Base-by-base conservation (phyloP, 2,888 invertebrate species). In the Ptychoptera albimana region DNA sequence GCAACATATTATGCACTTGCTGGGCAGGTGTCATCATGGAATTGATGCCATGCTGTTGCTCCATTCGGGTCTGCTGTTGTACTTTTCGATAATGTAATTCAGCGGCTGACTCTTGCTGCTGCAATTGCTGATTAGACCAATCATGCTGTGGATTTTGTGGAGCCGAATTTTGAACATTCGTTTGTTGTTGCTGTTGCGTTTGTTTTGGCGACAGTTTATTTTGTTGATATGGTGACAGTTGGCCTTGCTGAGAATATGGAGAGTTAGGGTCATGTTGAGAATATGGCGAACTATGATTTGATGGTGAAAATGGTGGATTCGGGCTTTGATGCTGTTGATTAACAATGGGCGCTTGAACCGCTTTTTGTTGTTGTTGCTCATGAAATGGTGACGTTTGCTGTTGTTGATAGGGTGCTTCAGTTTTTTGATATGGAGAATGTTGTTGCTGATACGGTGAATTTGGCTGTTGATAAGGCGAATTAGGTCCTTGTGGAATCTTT, bases 381-480 rank as follows among this genome's bases (percentile, higher is more conserved):
- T 48, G 47, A 11, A 50, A 42, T 16, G 50, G 50, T 31, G 50
- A 45, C n/a, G 44, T 47, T 23, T 46, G 47, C 5, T 46, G 41
- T 42, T 46, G 56, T 1, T 59, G 58, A 38, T 56, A 52, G 43
- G 57, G 58, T 31, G 53, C 56, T 12, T 40, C 35, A n/a, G 41
- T 45, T 12, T 50, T 49, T 45, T 47, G 45, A 15, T 50, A 46
- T n/a, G 45, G 49, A 12, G 51, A 49, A 39, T 51, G 49, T 8
- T 59, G 59, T 16, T 58, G 58, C 48, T 61, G 62, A 52, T 69
- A 73, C 38, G 70, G 69, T 36, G 66, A 64, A 43, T 57, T 53
- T 51, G 59, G 70, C 55, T 64, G 64, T 46, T 63, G 61, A 46
- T 67, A 64, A 29, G 68, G 69, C 44, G 61, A 68, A 47, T 63